Evolutionary conservation across 1,140 invertebrate genomes (phyloP).

Genomic region (Platorchestia sp.): DNA sequence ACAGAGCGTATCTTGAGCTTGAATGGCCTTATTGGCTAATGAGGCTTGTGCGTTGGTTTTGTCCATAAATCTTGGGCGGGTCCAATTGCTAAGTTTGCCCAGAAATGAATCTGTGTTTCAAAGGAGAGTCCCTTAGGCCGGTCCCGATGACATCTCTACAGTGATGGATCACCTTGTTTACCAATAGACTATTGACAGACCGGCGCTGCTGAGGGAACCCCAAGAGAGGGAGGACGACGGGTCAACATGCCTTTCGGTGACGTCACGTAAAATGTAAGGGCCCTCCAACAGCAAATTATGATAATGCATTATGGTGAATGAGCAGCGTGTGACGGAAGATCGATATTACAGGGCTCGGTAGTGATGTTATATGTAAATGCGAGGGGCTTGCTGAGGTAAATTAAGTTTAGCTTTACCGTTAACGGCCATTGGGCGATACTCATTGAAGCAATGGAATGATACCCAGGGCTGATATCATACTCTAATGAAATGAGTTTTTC

Average conservation of each 20-base stretch:
- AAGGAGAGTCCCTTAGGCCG: slow-evolving; percentile 22
- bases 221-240: background rate
- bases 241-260: slow-evolving; percentile 29
- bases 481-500: too few species aligned
- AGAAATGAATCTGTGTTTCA: slow-evolving; percentile 50
- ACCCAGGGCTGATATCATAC: too few species aligned
- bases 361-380: background rate
- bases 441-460: too few species aligned
- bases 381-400: background rate
- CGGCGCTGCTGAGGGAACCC: background rate
- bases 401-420: background rate
- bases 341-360: background rate
- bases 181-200: slow-evolving; percentile 51
- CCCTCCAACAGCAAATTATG: background rate
- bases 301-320: background rate
- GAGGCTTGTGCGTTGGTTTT: background rate
- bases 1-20: background rate
- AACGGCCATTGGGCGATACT: too few species aligned
- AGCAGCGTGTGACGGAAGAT: background rate
- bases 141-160: slow-evolving; percentile 47
- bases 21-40: background rate
- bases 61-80: background rate
- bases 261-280: background rate
- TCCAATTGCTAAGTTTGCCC: slow-evolving; percentile 42
- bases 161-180: slow-evolving; percentile 47